Evolutionary conservation across 2,888 invertebrate species (phyloP).

Genomic region (Adelphocoris suturalis): DNA sequence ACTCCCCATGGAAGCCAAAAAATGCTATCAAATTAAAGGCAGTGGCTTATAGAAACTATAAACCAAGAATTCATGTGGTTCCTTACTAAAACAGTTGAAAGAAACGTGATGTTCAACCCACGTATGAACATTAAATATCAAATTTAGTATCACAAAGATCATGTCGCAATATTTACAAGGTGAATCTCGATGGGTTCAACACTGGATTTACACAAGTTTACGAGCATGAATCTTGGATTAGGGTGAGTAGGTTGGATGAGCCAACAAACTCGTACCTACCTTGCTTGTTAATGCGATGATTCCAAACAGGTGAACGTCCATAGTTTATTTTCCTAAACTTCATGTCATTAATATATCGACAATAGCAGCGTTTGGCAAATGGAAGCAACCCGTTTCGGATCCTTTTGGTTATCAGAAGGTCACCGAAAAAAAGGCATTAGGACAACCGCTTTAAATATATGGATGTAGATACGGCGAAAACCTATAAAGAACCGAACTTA

Average conservation of each 20-base stretch:
- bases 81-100: too few relatives aligned
- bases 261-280: neutral
- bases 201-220: neutral
- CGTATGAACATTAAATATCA: neutral
- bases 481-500: neutral
- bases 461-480: neutral
- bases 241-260: neutral
- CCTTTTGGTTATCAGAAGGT: neutral
- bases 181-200: neutral
- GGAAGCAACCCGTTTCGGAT: neutral
- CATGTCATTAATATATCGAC: neutral
- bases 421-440: neutral
- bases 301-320: neutral
- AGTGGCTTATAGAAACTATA: too few relatives aligned
- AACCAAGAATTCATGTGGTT: too few relatives aligned
- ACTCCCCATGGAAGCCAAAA: too few relatives aligned
- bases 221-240: neutral
- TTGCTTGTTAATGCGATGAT: neutral
- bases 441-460: neutral
- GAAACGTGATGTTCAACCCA: too few relatives aligned
- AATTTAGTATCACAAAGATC: neutral
- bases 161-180: neutral
- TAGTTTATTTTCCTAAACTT: neutral
- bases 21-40: too few relatives aligned
- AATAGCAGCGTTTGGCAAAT: neutral